Evolutionary conservation across 2,797 vertebrate genomes (phyloP).

Genomic region (Gallinago solitaria): DNA sequence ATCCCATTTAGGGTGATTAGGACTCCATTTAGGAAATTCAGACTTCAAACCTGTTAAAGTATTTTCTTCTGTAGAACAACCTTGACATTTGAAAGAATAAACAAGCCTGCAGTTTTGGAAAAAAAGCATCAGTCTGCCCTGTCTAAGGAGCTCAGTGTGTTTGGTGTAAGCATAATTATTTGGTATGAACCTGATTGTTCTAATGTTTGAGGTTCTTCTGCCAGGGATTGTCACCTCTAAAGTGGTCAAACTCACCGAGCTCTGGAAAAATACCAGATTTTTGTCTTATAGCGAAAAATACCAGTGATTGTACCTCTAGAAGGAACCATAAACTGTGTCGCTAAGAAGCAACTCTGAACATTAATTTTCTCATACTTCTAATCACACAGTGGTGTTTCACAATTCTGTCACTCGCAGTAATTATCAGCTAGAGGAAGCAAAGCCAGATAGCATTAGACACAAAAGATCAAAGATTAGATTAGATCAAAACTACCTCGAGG

Average conservation of each 20-base stretch:
- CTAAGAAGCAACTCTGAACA: background rate
- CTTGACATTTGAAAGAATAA: background rate
- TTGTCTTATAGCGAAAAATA: background rate
- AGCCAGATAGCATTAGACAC: background rate
- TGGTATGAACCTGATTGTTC: background rate
- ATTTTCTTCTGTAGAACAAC: background rate
- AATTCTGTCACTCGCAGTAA: background rate
- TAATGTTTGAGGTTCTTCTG: background rate
- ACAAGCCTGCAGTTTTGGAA: background rate
- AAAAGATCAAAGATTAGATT: background rate
- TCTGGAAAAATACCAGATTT: background rate
- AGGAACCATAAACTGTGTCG: background rate
- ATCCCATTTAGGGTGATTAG: background rate
- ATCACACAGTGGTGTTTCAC: background rate
- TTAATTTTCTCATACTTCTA: background rate
- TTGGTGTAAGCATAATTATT: background rate
- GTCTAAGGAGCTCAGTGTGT: background rate
- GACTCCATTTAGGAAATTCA: background rate
- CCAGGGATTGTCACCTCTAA: background rate
- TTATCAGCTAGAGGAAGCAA: background rate
- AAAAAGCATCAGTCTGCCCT: background rate
- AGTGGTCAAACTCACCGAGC: background rate
- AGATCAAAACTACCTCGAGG: background rate
- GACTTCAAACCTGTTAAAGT: background rate
- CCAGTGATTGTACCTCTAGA: background rate